Evolutionary conservation across 35 echinoderm and acorn worm species (phyloP), one percentile per base, ranked within the genome.

Genomic region (Ophiothrix spiculata): DNA sequence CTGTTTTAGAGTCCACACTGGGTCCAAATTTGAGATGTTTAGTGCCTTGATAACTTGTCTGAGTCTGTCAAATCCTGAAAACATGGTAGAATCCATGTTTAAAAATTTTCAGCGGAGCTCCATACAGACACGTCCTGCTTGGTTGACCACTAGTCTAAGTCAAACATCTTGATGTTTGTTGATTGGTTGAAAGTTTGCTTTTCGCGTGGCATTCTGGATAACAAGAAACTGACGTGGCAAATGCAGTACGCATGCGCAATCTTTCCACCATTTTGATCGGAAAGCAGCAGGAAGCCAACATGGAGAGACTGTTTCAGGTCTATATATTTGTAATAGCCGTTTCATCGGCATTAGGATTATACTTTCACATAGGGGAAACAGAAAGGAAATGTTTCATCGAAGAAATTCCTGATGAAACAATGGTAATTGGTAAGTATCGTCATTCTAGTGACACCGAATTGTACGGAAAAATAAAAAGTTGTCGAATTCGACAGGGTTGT

Each of bases 361-460:
- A 97, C 91, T 97, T 97, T 83, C 95, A 97, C 79, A 97, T 97
- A 80, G 89, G 95, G n/a, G 95, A 97, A 93, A 97, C 95, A 80
- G 95, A 97, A 56, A 97, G 87, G 56, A 97, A 97, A 81, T 97
- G 95, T 90, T 97, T 97, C 77, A 97, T 97, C 25, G 95, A 97
- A 82, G 95, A 97, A 97, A 97, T 97, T 69, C 95, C 95, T 1
- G 95, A 97, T 83, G 95, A 97, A 93, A 97, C 94, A 39, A 97
- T 97, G 95, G 95, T 97, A 23, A 97, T 97, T 56, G 95, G 95
- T 97, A 87, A 90, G 91, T 90, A 82, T 80, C 23, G 28, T 42
- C 42, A 19, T 49, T 49, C 19, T 19, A 49, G 19, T 49, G 6
- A 10, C 42, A 49, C 6, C 6, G 19, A 6, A 49, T 10, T 6